Evolutionary conservation across 2,888 invertebrate species (phyloP), one percentile per base, ranked within the genome.

Genomic region (Molorchus minor): DNA sequence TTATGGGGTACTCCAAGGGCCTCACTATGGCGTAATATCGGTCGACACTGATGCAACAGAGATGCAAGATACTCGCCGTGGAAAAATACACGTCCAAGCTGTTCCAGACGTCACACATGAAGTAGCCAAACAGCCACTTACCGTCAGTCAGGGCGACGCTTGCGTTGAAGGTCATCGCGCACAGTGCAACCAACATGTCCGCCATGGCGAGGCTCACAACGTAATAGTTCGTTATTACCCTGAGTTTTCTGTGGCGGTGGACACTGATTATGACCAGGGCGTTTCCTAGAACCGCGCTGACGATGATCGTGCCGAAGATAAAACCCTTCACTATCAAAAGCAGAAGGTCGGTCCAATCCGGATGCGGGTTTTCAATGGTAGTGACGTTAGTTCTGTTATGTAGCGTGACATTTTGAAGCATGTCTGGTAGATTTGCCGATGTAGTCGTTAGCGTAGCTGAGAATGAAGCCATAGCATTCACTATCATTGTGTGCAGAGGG

Each of bases 21-120:
- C 94, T 88, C 58, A 95, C 94, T 67, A 96, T 96, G 49, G 94
- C 94, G 79, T 93, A 94, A 61, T 77, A 77, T 10, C 96, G 86
- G 78, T 96, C 96, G 54, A 96, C 94, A 69, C 93, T 93, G 79
- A 97, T 97, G 81, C 96, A 96, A 78, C 96, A 96, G 51, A 97
- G 84, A 79, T 97, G 96, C 45, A 96, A 85, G 61, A 97, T 95
- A 62, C 94, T 94, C 3, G 94, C 95, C 49, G 91, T 95, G 69
- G 90, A 94, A 81, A 96, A 96, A 77, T 96, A 93, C 1, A 97
- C 96, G 80, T 97, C 96, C 65, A 96, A 86, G 29, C 94, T 92
- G 80, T 95, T 96, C 89, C 93, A 97, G 51, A 96, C 89, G 83
- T 96, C 94, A 84, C 96, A 97, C 89, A 96, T 92, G 73, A 91